phyloP scores from a whole-genome alignment of 1,140 invertebrate species.

The Bradynema listronoti region DNA sequence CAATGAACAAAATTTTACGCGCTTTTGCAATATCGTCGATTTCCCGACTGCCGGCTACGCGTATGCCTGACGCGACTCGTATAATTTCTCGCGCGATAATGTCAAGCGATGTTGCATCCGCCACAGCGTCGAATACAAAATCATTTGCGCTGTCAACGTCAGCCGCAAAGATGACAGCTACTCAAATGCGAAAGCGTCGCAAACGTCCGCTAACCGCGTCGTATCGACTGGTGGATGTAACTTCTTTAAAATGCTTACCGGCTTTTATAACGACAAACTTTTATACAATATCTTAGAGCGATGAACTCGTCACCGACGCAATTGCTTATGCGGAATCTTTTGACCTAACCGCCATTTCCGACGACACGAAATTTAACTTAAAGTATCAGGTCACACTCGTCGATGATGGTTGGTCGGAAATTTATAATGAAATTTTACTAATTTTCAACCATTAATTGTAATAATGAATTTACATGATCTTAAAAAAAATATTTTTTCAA shows the following conservation, averaged over 20 bases:
- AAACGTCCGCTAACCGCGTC: conserved; percentile 7
- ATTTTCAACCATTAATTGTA: neutral
- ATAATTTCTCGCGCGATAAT: too few species aligned
- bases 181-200: neutral
- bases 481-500: too few species aligned
- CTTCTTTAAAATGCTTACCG: neutral
- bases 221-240: neutral
- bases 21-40: too few species aligned
- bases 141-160: too few species aligned
- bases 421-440: neutral
- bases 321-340: conserved; percentile 1
- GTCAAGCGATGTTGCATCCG: too few species aligned
- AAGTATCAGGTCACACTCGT: conserved; percentile 8
- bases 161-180: too few species aligned
- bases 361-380: conserved; percentile 1
- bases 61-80: too few species aligned
- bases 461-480: neutral
- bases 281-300: neutral
- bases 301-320: neutral
- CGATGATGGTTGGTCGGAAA: conserved; percentile 3
- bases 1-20: too few species aligned
- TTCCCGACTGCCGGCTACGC: too few species aligned
- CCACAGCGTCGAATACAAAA: too few species aligned
- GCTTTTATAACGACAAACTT: neutral
- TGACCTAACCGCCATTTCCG: neutral